Evolutionary conservation across 30 jellyfish, hydroid and myxozoan genomes (phyloP), one percentile per base, ranked within the genome.

Genomic region (Cassiopea xamachana): DNA sequence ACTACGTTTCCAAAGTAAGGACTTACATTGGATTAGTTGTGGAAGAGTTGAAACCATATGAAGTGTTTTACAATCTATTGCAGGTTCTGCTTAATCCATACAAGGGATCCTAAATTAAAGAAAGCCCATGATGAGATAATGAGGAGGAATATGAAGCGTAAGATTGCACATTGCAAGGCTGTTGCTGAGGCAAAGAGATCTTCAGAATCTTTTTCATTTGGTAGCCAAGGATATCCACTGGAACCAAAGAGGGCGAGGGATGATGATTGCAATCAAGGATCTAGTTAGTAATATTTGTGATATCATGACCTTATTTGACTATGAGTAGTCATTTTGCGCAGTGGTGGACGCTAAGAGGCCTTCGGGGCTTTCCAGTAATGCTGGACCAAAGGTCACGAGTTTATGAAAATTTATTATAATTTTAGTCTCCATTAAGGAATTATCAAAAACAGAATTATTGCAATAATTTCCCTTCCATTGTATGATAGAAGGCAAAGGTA

Each of bases 21-120:
- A 27, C 39, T 27, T 27, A 27, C 39, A 27, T 27, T 27, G 39
- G 39, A 27, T 27, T 27, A 27, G 39, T 27, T 27, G 39, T 27
- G 39, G 39, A 27, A 27, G 39, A 27, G 39, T 27, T 27, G 39
- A 27, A 27, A 27, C 39, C 39, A 27, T 27, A 27, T 27, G 39
- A 27, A 10, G 64, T 10, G 8, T 64, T 9, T 14, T 27, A 64
- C 15, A 7, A 5, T 64, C 43, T 2, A 9, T 17, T 64, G 2
- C 27, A 91, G 97, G 61, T 85, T 91, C 77, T 91, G 97, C 68
- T 81, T 91, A 16, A 86, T 91, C 62, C 97, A 91, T 87, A 91
- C 97, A 78, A 64, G 97, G 48, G 92, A 91, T 61, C 97, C 97
- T 50, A 91, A 91, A 73, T 86, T 91, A 70, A 91, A 91, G 80